These are phyloP conservation scores for Hypotaenidia okinawae DNA, from an alignment of 2,797 vertebrate species.

Conservation along the genomic window DNA sequence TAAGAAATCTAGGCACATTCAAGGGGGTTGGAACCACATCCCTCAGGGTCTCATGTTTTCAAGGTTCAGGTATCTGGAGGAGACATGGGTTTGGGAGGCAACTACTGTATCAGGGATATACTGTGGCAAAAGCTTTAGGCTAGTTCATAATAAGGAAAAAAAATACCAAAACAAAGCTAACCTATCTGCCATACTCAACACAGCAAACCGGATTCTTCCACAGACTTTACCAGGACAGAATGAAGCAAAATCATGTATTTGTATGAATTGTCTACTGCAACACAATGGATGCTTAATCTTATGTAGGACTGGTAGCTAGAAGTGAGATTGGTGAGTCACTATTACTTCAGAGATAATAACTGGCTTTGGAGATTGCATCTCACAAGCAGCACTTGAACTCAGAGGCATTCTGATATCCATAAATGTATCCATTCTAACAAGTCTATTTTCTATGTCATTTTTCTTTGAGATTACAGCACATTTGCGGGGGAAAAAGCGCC, in stretches of 20 bases:
- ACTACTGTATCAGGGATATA: neutral
- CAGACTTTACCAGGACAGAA: neutral
- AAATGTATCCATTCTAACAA: neutral
- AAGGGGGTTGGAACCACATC: neutral
- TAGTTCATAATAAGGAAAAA: neutral
- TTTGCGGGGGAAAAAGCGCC: neutral
- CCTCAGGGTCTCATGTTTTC: neutral
- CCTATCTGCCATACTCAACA: accelerated
- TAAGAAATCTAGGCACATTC: neutral
- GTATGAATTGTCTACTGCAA: neutral
- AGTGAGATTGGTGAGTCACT: neutral
- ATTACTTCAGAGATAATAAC: neutral
- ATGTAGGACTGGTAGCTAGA: neutral
- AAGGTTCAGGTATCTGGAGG: neutral
- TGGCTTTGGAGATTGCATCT: neutral
- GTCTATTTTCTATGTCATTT: neutral
- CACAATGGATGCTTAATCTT: neutral
- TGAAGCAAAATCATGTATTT: neutral
- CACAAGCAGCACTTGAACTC: neutral
- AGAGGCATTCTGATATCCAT: neutral
- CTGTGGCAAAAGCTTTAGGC: neutral
- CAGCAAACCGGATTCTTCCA: neutral
- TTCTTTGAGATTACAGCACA: neutral
- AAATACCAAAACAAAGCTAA: neutral
- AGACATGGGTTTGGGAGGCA: neutral